phyloP scores from a whole-genome alignment of 2,888 invertebrate species.

The Halictus ligatus region DNA sequence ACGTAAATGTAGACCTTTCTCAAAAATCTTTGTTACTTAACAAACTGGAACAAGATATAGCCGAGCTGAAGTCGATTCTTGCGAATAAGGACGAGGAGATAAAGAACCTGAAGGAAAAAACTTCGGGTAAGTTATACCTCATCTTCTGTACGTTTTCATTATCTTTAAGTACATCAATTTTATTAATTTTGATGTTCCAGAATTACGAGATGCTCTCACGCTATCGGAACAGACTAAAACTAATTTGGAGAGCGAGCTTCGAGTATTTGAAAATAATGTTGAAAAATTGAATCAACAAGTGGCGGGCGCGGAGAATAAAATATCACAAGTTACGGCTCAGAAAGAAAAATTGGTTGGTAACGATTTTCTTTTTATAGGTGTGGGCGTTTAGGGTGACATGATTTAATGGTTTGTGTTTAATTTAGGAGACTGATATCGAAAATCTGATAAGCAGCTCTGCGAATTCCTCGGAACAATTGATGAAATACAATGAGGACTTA shows the following conservation, averaged over 20 bases:
- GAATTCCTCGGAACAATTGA: slow-evolving; percentile 85
- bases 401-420: slow-evolving; percentile 17
- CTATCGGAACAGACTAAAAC: slow-evolving; percentile 79
- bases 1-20: slow-evolving; percentile 73
- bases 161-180: not conserved
- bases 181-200: slow-evolving; percentile 65
- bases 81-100: slow-evolving; percentile 80
- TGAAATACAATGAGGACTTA: slow-evolving; percentile 82
- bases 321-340: slow-evolving; percentile 86
- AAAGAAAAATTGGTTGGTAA: slow-evolving; percentile 86
- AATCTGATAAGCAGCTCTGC: slow-evolving; percentile 87
- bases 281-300: slow-evolving; percentile 86
- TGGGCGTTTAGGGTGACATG: not conserved
- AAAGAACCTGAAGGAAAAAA: slow-evolving; percentile 77
- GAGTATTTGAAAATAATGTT: slow-evolving; percentile 74
- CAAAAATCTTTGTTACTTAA: slow-evolving; percentile 73
- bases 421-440: slow-evolving; percentile 86
- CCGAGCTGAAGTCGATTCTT: slow-evolving; percentile 74
- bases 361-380: not conserved
- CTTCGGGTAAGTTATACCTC: slow-evolving; percentile 69
- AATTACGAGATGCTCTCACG: slow-evolving; percentile 77
- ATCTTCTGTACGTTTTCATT: not conserved
- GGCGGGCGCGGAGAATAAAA: slow-evolving; percentile 86
- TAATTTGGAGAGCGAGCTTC: slow-evolving; percentile 78
- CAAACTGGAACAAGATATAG: slow-evolving; percentile 77